These are phyloP conservation scores for Entomobrya proxima DNA, from an alignment of 2,888 invertebrate genomes.

Conservation along the genomic window DNA sequence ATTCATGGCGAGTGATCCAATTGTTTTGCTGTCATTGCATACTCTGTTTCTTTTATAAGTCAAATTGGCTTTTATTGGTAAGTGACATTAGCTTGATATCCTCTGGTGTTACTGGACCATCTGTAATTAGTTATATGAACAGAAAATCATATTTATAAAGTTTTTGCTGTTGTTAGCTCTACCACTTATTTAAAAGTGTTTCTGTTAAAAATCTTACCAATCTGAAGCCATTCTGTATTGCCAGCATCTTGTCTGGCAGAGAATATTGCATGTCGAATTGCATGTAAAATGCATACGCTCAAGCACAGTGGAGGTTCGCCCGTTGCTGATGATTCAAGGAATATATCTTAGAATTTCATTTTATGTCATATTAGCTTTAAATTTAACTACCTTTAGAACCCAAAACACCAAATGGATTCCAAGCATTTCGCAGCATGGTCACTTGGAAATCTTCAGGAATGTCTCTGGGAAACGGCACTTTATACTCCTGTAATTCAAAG, in stretches of 20 bases:
- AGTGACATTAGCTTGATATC: constrained; percentile 76
- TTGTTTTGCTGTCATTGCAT: no score
- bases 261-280: constrained; percentile 72
- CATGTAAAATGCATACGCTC: constrained; percentile 78
- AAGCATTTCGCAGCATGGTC: constrained; percentile 83
- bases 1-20: no score
- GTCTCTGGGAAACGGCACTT: constrained; percentile 75
- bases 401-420: constrained; percentile 84
- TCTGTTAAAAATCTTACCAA: no score
- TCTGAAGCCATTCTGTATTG: constrained; percentile 73
- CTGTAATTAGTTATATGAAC: constrained; percentile 66
- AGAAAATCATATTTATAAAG: neutral
- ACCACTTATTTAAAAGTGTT: no score
- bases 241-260: constrained; percentile 73
- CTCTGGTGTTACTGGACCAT: constrained; percentile 79
- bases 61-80: constrained; percentile 49
- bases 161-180: no score
- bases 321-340: constrained; percentile 78
- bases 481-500: constrained; percentile 76
- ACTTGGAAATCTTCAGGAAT: constrained; percentile 77
- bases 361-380: no score
- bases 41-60: constrained; percentile 55
- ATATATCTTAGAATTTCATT: no score
- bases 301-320: constrained; percentile 81
- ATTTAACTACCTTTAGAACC: constrained; percentile 83